A percentile compares a stretch with the other conserved stretches of the same genome.
Conservation (phyloP, 1,140 invertebrate species). For the Orius laevigatus region DNA sequence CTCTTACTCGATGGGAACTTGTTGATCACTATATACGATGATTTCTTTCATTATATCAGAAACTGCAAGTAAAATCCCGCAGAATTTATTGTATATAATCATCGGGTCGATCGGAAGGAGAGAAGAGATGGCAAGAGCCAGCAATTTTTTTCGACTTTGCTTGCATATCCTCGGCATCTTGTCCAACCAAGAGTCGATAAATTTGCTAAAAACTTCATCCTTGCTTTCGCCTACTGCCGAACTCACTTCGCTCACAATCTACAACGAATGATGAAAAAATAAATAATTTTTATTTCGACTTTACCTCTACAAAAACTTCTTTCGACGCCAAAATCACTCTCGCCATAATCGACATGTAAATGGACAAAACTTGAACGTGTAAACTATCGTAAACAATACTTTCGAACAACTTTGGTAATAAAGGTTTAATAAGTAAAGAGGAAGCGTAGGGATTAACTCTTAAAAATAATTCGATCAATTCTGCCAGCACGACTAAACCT, state of each 20-base stretch:
- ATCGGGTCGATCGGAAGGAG: conserved; percentile 48
- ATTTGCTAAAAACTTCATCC: conserved; percentile 41
- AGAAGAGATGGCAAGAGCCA: conserved; percentile 64
- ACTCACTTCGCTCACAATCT: conserved; percentile 31
- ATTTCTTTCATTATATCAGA: conserved; percentile 78
- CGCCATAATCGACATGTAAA: conserved; percentile 46
- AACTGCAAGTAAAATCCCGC: conserved; percentile 56
- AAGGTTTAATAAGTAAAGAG: conserved; percentile 44
- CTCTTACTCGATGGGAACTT: conserved; percentile 49
- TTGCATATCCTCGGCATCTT: conserved; percentile 62
- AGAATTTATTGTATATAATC: conserved; percentile 53
- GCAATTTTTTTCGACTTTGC: conserved; percentile 62
- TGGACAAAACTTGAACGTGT: neutral
- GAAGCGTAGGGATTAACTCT: conserved; percentile 43
- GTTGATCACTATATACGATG: conserved; percentile 50
- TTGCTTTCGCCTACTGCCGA: conserved; percentile 20
- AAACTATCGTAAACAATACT: conserved; percentile 22
- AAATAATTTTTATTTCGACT: conserved; percentile 1
- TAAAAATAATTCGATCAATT: conserved; percentile 54
- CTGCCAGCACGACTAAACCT: conserved; percentile 54
- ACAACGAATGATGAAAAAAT: conserved; percentile 4
- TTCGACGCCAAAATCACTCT: conserved; percentile 59
- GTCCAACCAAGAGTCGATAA: conserved; percentile 63
- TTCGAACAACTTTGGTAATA: conserved; percentile 47
- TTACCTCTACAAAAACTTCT: conserved; percentile 48